Evolutionary conservation across 2,113 vertebrate genomes (phyloP), one percentile per base, ranked within the genome.

Genomic region (Otis tarda): DNA sequence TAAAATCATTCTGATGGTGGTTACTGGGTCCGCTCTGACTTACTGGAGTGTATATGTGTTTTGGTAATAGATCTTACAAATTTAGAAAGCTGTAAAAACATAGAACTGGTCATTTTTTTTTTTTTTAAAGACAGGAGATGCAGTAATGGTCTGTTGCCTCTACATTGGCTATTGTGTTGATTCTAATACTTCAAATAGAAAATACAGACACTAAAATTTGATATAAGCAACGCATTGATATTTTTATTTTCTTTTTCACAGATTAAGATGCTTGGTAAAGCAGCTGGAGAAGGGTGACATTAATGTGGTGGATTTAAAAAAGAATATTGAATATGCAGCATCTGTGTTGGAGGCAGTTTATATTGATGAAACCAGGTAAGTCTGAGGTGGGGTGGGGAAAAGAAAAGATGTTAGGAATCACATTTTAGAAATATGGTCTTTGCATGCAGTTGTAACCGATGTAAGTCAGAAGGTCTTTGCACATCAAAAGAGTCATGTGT

Each of bases 331-430:
- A 97, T 98, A 99, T 95, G 99, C 99, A 17, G 99, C 99, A 1
- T 99, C 99, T 35, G 99, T 99, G 89, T 83, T 99, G 98, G 99
- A 99, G 94, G 98, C 99, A 0, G 99, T 99, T 84, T 99, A 99
- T 97, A 99, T 99, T 0, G 99, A 99, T n/a, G 99, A 99, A 98
- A 99, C 99, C 81, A 99, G 98, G 99, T 99, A 94, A 92, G 90
- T 86, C 59, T 52, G 33, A 45, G 39, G 11, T 43, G 41, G 41
- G 15, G 41, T 43, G 25, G 52, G 52, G 52, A 15, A 13, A 16
- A 9, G 16, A 37, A 83, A 27, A 5, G 6, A 31, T 35, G 10
- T 45, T 59, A 24, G 14, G 23, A 45, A 45, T 47, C 37, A 6
- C 35, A 23, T 76, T 76, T 88, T 49, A 56, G 43, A 47, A 50